Conservation (phyloP, 2,113 vertebrate genomes). For the Chloropsis cyanopogon region DNA sequence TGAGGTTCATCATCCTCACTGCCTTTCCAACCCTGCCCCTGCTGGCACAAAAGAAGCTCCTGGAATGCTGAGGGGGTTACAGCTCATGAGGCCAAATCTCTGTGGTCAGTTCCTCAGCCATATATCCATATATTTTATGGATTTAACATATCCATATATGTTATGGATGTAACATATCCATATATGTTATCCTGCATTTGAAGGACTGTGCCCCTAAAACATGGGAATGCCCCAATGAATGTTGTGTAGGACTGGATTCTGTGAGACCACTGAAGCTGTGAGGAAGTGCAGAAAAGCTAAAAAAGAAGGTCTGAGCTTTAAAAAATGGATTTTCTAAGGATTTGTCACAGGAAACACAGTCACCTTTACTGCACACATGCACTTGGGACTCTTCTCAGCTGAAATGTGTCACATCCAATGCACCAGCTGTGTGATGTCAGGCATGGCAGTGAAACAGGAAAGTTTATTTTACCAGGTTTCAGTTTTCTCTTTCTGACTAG, state of each 20-base stretch:
- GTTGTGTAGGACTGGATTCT: neutral
- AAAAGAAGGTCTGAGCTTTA: neutral
- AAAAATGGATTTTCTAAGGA: neutral
- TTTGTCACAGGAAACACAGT: neutral
- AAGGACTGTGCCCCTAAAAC: neutral
- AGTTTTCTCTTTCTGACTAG: neutral
- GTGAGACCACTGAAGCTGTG: neutral
- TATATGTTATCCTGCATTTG: neutral
- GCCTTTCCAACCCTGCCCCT: neutral
- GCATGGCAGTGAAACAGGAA: neutral
- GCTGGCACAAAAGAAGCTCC: neutral
- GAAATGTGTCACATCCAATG: neutral
- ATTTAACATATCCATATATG: no score
- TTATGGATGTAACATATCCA: no score
- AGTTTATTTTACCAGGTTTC: neutral
- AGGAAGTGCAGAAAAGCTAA: neutral
- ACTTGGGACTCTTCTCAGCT: neutral
- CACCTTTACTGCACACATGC: neutral
- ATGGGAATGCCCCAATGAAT: neutral
- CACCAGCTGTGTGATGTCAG: neutral
- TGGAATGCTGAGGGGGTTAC: neutral
- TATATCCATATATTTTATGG: neutral
- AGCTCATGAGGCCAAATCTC: neutral
- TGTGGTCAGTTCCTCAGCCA: neutral
- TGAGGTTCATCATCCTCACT: neutral